Base-by-base conservation (phyloP, 2,797 vertebrate genomes). In the Sebastolobus altivelis region DNA sequence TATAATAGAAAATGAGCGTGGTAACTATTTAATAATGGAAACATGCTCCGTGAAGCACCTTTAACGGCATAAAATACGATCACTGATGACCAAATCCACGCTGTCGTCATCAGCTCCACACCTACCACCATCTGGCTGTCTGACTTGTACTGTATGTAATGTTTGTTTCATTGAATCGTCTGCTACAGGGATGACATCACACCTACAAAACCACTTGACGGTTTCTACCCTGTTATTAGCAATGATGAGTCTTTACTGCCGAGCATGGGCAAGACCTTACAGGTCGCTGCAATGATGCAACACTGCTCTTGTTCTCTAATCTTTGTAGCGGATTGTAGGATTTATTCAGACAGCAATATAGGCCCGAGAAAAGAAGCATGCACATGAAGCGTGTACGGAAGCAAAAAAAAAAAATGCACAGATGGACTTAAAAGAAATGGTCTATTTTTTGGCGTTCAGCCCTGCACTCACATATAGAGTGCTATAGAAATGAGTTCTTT, bases 131-230 rank as follows among this genome's bases (percentile, higher is more conserved):
- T 22, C 84, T 83, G 81, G 77, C 46, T 56, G 79, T 60, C 74
- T 77, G 75, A 43, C 79, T 58, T 3, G 52, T 54, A 8, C 55
- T 3, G 52, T 54, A 8, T 40, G 61, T 82, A 70, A 77, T 74
- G 72, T 85, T 80, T 79, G 61, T 82, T 78, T 87, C 56, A 71
- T 62, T 82, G 79, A 84, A 55, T 90, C 86, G 74, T 82, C 79
- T 25, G 73, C 40, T 71, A 80, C 75, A 74, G 18, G 38, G 62
- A 90, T 94, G 89, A 92, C 74, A 88, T 92, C 92, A 93, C 54
- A 58, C 22, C 33, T 18, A 81, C 80, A 83, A 79, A 86, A 63
- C 66, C 82, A 65, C 56, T 46, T 9, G 18, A 46, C 12, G 5
- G 43, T 6, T 75, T 74, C 79, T n/a, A 84, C 73, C 77, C 83